These are phyloP conservation scores for Halisarca cf. caerulea DNA, from an alignment of 37 sponge, comb jelly and placozoan species.

Conservation along the genomic window DNA sequence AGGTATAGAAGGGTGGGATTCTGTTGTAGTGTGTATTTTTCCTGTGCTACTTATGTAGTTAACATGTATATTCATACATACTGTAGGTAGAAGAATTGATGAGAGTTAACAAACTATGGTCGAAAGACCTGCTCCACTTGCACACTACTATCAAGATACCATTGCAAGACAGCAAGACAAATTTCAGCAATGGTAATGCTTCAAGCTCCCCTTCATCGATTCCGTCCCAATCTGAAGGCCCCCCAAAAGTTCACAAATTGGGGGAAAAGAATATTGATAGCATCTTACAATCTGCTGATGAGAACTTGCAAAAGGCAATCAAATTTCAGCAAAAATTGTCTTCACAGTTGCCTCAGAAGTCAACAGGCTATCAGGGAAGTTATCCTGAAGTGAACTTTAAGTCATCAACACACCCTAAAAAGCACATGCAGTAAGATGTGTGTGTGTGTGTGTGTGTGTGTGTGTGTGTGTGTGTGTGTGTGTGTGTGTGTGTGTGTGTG, in stretches of 20 bases:
- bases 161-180: not conserved
- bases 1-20: too few relatives aligned
- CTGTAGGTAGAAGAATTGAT: conserved; percentile 5
- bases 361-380: too few relatives aligned
- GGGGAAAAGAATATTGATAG: not conserved
- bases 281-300: not conserved
- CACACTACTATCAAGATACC: not conserved
- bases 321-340: conserved; percentile 5
- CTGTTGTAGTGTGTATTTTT: too few relatives aligned
- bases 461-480: too few relatives aligned
- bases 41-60: not conserved
- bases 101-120: not conserved
- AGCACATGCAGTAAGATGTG: too few relatives aligned
- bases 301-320: not conserved
- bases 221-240: not conserved
- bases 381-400: too few relatives aligned
- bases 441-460: too few relatives aligned
- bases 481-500: too few relatives aligned
- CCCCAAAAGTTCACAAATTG: not conserved
- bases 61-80: not conserved
- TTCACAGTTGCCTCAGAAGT: too few relatives aligned
- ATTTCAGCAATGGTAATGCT: not conserved
- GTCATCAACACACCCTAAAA: too few relatives aligned
- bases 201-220: not conserved
- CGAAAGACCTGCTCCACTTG: not conserved